These are phyloP conservation scores for Esox niger DNA, from an alignment of 2,113 vertebrate genomes.

Conservation along the genomic window DNA sequence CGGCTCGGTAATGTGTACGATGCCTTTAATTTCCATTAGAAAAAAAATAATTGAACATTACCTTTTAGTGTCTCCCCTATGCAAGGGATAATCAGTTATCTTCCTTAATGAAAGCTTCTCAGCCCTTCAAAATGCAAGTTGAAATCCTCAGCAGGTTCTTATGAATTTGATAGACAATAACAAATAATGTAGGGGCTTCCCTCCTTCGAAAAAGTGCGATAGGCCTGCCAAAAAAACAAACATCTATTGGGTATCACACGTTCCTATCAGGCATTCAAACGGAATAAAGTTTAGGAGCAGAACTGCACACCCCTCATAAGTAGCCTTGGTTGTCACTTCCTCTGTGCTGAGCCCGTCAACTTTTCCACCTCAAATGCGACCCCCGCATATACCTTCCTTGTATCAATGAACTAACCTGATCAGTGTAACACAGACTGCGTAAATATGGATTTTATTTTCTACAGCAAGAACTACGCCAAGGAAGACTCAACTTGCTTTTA, in stretches of 20 bases:
- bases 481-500: constrained; percentile 55
- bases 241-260: constrained; percentile 47
- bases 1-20: no score
- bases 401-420: neutral
- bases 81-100: constrained; percentile 36
- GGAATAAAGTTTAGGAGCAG: constrained; percentile 63
- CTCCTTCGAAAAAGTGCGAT: neutral
- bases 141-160: constrained; percentile 15
- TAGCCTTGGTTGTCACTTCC: constrained; percentile 59
- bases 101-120: constrained; percentile 48
- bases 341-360: constrained; percentile 71
- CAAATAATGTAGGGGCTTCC: no score
- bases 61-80: constrained; percentile 60
- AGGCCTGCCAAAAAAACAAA: neutral
- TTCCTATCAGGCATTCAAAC: constrained; percentile 67
- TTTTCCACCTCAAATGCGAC: constrained; percentile 76
- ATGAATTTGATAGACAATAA: no score
- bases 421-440: constrained; percentile 2
- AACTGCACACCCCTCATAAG: constrained; percentile 47
- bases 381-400: constrained; percentile 47
- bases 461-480: constrained; percentile 19
- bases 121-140: constrained; percentile 52
- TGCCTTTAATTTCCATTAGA: neutral
- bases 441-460: constrained; percentile 27
- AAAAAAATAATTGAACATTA: constrained; percentile 38